Percentiles rank a stretch among this genome's conserved stretches.
Evolutionary conservation across 2,888 invertebrate genomes (phyloP).

Genomic region (Nowickia ferox): DNA sequence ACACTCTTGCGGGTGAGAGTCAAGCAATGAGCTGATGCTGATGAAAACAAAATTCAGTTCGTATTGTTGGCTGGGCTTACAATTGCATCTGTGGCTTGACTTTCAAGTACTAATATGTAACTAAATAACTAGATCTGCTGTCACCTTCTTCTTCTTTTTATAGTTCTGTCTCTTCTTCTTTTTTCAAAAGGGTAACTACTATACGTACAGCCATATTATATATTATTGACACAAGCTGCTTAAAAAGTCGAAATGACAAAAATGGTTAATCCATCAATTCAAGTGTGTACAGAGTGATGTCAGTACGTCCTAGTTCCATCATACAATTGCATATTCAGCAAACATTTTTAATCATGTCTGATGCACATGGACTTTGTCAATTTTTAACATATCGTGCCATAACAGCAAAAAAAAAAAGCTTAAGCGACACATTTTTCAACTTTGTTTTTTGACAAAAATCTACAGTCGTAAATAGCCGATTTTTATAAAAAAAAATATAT

Average conservation of each 20-base stretch:
- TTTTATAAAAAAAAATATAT: too few relatives aligned
- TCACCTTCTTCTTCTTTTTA: background rate
- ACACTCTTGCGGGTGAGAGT: too few relatives aligned
- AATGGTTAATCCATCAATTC: constrained; percentile 70
- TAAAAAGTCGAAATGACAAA: constrained; percentile 53
- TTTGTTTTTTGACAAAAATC: too few relatives aligned
- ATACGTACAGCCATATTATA: background rate
- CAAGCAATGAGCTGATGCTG: too few relatives aligned
- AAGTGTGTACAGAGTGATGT: constrained; percentile 47
- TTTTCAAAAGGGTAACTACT: background rate
- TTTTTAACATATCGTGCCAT: too few relatives aligned
- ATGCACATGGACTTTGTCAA: too few relatives aligned
- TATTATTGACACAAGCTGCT: constrained; percentile 44
- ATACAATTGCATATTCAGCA: too few relatives aligned
- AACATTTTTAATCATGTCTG: too few relatives aligned
- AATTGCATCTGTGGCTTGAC: background rate
- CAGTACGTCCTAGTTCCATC: background rate
- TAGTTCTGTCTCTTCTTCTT: background rate
- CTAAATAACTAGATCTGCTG: constrained; percentile 11
- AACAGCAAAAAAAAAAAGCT: too few relatives aligned
- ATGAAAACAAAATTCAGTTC: too few relatives aligned
- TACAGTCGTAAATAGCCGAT: too few relatives aligned
- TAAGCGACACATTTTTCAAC: too few relatives aligned
- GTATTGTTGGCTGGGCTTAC: constrained; percentile 2
- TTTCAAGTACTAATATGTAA: background rate